Evolutionary conservation across 2,888 invertebrate genomes (phyloP).

Genomic region (Girardia tigrina): DNA sequence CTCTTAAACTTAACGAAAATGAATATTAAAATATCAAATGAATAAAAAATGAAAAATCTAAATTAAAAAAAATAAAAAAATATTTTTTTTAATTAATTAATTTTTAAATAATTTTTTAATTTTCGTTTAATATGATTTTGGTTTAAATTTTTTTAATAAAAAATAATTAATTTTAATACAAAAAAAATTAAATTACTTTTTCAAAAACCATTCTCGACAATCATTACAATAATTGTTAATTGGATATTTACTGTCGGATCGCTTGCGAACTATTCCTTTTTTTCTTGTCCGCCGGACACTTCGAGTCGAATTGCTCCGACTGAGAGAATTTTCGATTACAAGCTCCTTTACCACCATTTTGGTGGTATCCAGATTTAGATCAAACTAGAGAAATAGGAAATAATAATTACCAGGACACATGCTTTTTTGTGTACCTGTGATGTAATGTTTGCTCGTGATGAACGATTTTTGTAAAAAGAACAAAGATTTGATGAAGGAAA

Average conservation of each 20-base stretch:
- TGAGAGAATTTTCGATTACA: neutral
- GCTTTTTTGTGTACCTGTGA: neutral
- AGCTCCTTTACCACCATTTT: neutral
- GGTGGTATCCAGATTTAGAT: neutral
- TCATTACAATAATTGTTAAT: conserved; percentile 5
- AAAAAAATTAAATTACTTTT: neutral
- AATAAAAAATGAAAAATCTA: no score
- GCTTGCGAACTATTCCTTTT: conserved; percentile 6
- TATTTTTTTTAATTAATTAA: no score
- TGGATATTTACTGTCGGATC: neutral
- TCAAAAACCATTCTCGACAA: conserved; percentile 2
- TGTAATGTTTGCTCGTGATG: neutral
- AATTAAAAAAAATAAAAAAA: no score
- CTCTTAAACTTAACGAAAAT: no score
- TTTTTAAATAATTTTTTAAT: no score
- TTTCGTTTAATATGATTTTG: no score
- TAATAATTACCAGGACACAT: neutral
- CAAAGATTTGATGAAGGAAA: neutral
- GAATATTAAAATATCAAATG: no score
- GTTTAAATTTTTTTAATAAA: no score
- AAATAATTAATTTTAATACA: no score
- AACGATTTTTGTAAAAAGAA: neutral
- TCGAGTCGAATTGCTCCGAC: neutral
- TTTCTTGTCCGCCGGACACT: neutral
- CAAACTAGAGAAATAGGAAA: neutral